phyloP scores from a whole-genome alignment of 2,797 vertebrate species.

The Propithecus deckenii region DNA sequence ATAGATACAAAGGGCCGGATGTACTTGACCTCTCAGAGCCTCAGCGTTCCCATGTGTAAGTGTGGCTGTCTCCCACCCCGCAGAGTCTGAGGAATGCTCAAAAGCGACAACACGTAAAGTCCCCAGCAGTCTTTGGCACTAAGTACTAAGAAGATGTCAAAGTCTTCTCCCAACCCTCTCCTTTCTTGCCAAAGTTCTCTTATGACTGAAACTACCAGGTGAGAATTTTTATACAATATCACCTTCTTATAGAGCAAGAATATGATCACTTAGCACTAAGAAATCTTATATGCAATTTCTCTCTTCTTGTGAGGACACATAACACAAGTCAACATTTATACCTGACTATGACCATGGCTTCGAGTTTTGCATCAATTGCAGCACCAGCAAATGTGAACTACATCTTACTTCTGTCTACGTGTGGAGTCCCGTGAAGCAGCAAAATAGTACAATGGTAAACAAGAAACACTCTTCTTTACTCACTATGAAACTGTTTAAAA shows the following conservation, averaged over 20 bases:
- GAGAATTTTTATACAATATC: background rate
- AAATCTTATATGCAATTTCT: background rate
- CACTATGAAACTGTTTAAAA: conserved; percentile 47
- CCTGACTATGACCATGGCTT: background rate
- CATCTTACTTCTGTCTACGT: background rate
- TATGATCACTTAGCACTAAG: background rate
- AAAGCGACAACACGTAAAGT: background rate
- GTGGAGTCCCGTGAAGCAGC: background rate
- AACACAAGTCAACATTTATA: background rate
- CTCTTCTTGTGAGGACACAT: background rate
- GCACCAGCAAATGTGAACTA: background rate
- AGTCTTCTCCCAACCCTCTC: background rate
- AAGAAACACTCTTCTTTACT: conserved; percentile 35
- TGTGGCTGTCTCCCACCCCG: background rate
- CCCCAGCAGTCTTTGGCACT: background rate
- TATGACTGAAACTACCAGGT: background rate
- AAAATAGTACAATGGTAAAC: conserved; percentile 36
- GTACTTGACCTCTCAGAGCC: background rate
- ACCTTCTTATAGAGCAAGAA: conserved; percentile 19
- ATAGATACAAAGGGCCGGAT: background rate
- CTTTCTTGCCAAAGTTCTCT: background rate
- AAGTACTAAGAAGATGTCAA: background rate
- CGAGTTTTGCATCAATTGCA: background rate
- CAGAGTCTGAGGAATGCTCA: background rate
- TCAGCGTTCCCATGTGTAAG: background rate